A percentile compares a stretch with the other conserved stretches of the same genome.
These are phyloP conservation scores for Diaphora mendica DNA, from an alignment of 2,888 invertebrate species.

Conservation along the genomic window DNA sequence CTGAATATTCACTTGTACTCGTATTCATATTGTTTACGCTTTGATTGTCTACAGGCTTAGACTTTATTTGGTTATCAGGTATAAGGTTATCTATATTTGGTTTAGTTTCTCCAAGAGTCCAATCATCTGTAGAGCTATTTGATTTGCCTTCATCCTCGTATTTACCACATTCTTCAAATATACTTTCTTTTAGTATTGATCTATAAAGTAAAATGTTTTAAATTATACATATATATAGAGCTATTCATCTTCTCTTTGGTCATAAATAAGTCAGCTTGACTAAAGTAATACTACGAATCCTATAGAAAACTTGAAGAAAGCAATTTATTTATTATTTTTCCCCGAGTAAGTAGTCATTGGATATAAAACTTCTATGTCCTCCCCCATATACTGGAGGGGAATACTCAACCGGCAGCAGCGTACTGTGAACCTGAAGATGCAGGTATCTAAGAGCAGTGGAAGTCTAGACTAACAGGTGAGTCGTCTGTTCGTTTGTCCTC, in stretches of 20 bases:
- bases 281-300: background rate
- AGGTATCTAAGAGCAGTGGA: background rate
- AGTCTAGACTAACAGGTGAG: background rate
- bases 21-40: constrained; percentile 18
- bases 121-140: constrained; percentile 40
- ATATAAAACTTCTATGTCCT: background rate
- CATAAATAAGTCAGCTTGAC: background rate
- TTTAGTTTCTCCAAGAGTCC: constrained; percentile 45
- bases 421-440: background rate
- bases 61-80: constrained; percentile 19
- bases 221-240: background rate
- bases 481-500: background rate
- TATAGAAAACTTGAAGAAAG: background rate
- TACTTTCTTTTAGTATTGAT: constrained; percentile 12
- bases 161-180: constrained; percentile 25
- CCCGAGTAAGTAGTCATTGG: background rate
- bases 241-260: too few species aligned
- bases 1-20: constrained; percentile 23
- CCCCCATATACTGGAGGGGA: too few species aligned
- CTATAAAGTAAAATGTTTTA: constrained; percentile 8
- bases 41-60: constrained; percentile 6
- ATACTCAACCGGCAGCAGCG: background rate
- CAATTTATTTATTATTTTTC: background rate
- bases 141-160: constrained; percentile 36
- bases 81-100: constrained; percentile 34